Evolutionary conservation across 2,797 vertebrate genomes (phyloP), one percentile per base, ranked within the genome.

Genomic region (Philypnodon macrostomus): DNA sequence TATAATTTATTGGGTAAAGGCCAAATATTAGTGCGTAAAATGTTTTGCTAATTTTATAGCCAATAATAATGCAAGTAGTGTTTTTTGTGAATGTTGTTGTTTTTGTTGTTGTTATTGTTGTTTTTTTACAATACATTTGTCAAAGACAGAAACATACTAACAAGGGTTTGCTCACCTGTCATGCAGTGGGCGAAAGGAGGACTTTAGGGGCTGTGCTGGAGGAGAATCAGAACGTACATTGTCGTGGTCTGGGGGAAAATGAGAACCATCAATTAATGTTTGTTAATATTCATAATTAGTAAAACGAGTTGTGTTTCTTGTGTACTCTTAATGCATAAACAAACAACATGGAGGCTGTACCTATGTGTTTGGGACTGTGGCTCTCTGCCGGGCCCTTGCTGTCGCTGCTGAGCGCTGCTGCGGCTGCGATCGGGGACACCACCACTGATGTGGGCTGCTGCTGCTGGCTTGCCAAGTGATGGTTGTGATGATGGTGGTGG

Each of bases 311-410:
- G n/a, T n/a, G 21, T 29, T 29, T 11, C 1, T 3, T 3, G 33
- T n/a, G n/a, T 18, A 41, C 29, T 45, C 26, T 7, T 23, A 32
- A 8, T 16, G 1, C 1, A 29, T 1, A 21, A 4, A 5, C n/a
- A 13, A 21, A 7, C 3, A 2, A 1, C 8, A 3, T 19, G 27
- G 9, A 3, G 18, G 30, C 2, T 31, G 9, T 91, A 98, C 96
- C 96, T 97, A 93, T 93, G 84, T 95, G 94, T 63, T 95, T 92
- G 34, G 95, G 95, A 82, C 95, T 98, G 81, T 85, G 91, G 19
- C 35, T 81, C 68, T 92, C 90, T 52, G 92, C 77, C 18, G 90
- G 83, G 73, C 82, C 53, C 62, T 95, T 85, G 77, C 76, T 97
- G 65, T 98, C 94, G 2, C 81, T 88, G 67, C 82, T 92, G 56